A percentile compares a stretch with the other conserved stretches of the same genome.
Evolutionary conservation across 1,140 invertebrate species (phyloP).

Genomic region (Zeugodacus cucurbitae): DNA sequence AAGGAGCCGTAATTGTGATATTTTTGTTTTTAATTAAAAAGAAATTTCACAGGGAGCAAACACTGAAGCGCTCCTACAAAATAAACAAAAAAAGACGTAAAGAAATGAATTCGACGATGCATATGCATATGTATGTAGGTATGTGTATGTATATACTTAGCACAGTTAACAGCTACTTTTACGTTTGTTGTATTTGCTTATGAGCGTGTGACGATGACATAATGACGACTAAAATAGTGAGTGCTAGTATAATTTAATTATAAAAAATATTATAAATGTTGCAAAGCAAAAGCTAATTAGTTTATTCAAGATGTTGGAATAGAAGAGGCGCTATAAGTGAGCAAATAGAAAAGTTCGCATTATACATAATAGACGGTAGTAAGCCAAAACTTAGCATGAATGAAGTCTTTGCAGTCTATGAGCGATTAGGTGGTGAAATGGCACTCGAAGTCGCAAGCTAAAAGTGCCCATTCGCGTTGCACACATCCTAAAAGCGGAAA

Average conservation of each 20-base stretch:
- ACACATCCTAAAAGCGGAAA: background rate
- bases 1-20: constrained; percentile 26
- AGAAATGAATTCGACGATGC: background rate
- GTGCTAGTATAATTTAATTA: constrained; percentile 9
- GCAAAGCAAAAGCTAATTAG: constrained; percentile 36
- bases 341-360: background rate
- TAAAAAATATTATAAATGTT: background rate
- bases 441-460: background rate
- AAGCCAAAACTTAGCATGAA: background rate
- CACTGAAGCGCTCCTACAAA: constrained; percentile 13
- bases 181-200: background rate
- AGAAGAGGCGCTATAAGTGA: background rate
- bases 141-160: background rate
- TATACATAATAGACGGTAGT: background rate
- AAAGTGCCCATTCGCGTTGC: background rate
- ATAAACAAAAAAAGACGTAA: constrained; percentile 29
- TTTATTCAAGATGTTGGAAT: constrained; percentile 39
- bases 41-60: background rate
- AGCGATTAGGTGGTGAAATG: constrained; percentile 3
- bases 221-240: constrained; percentile 22
- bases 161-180: background rate
- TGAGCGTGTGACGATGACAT: background rate
- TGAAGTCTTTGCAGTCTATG: background rate
- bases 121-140: background rate
- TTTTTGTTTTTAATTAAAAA: constrained; percentile 37